Evolutionary conservation across 2,113 vertebrate genomes (phyloP).

Genomic region (Ursus arctos): DNA sequence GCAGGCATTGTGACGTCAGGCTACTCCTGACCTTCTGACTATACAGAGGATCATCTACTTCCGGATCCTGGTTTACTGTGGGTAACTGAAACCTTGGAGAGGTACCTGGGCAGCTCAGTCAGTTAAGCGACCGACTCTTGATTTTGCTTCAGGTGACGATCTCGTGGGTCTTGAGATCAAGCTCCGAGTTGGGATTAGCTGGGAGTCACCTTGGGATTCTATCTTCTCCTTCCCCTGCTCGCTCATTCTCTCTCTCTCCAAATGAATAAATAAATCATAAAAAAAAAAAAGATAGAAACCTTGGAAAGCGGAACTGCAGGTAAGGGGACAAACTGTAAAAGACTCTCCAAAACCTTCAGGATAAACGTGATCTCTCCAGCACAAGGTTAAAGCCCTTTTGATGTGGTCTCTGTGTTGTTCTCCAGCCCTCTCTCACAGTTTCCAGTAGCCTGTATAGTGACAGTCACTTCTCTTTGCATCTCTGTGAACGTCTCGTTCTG

Average conservation of each 20-base stretch:
- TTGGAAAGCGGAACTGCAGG: background rate
- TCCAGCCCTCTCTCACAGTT: background rate
- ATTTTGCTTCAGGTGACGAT: background rate
- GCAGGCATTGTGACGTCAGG: background rate
- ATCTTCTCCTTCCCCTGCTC: background rate
- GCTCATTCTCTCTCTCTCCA: background rate
- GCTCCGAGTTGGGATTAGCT: background rate
- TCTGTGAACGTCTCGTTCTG: background rate
- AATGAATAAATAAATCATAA: background rate
- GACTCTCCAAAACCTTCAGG: background rate
- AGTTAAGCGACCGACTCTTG: background rate
- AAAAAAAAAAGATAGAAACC: background rate
- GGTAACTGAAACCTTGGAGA: background rate
- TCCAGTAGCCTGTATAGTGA: background rate
- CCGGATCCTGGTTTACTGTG: background rate
- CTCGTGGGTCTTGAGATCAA: background rate
- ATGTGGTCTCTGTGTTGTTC: background rate
- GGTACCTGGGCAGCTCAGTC: background rate
- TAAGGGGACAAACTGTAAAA: background rate
- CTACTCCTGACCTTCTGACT: background rate
- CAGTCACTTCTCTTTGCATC: background rate
- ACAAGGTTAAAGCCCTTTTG: background rate
- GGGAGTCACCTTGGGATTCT: background rate
- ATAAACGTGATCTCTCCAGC: background rate
- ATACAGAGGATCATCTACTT: background rate